phyloP scores from a whole-genome alignment of 1,140 invertebrate species.

The Eurosta solidaginis region DNA sequence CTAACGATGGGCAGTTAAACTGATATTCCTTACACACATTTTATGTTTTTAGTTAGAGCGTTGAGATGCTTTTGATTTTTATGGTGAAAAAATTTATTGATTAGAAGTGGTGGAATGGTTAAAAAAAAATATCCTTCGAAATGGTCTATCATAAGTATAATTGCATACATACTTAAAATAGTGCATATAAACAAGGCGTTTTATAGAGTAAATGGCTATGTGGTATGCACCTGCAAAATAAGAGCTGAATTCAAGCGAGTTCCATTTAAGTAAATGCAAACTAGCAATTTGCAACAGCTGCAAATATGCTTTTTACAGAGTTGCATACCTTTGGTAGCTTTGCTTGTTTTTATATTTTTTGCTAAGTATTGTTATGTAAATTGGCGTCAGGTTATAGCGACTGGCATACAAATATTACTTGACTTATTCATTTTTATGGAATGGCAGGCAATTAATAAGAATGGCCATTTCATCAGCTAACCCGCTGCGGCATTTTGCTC shows the following conservation, averaged over 20 bases:
- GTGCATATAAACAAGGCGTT: no score
- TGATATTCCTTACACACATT: constrained; percentile 4
- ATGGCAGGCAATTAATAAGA: neutral
- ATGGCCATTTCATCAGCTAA: neutral
- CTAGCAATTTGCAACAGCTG: neutral
- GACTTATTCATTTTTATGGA: neutral
- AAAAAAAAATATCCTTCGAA: neutral
- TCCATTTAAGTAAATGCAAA: no score
- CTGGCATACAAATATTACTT: neutral
- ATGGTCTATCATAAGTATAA: neutral
- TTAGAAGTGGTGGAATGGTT: neutral
- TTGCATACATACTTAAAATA: no score
- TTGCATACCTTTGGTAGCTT: neutral
- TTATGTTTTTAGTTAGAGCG: neutral
- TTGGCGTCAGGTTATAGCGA: neutral
- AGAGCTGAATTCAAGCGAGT: neutral
- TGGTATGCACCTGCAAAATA: neutral
- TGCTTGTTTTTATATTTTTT: neutral
- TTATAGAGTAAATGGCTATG: no score
- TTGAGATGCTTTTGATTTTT: neutral
- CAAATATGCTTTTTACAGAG: neutral
- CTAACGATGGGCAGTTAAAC: constrained; percentile 2
- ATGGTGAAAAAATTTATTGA: neutral
- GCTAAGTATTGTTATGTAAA: neutral
- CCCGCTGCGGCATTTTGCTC: no score